Evolutionary conservation across 2,888 invertebrate genomes (phyloP).

Genomic region (Magallana nippona): DNA sequence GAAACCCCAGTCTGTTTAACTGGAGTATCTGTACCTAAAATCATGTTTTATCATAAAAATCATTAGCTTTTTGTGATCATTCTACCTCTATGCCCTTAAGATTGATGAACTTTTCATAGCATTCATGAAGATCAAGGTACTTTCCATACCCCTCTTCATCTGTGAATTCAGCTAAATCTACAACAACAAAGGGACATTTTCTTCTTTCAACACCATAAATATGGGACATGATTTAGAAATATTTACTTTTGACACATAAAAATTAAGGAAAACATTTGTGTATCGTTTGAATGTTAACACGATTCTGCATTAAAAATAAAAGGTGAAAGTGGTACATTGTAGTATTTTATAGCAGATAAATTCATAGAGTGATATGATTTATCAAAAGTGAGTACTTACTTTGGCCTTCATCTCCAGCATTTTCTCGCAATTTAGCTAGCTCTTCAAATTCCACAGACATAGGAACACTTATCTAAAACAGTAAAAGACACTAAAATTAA

Average conservation of each 20-base stretch:
- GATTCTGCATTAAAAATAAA: too few species aligned
- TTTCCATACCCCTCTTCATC: slow-evolving; percentile 99
- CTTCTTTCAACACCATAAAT: background rate
- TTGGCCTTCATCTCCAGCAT: slow-evolving; percentile 91
- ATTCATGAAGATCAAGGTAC: slow-evolving; percentile 97
- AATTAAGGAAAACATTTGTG: too few species aligned
- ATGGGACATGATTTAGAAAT: too few species aligned
- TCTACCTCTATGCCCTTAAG: slow-evolving; percentile 94
- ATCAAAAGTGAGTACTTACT: slow-evolving; percentile 82
- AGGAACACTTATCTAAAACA: slow-evolving; percentile 90
- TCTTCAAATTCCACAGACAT: slow-evolving; percentile 99
- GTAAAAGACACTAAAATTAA: background rate
- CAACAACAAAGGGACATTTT: background rate
- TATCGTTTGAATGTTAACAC: too few species aligned
- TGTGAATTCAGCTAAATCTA: slow-evolving; percentile 92
- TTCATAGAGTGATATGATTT: too few species aligned
- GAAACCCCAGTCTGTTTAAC: too few species aligned
- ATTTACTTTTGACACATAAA: too few species aligned
- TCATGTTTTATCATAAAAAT: background rate
- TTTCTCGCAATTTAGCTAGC: slow-evolving; percentile 92
- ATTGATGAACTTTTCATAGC: slow-evolving; percentile 97
- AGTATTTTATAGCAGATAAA: too few species aligned
- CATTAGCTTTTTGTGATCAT: slow-evolving; percentile 6
- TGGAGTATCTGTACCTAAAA: background rate
- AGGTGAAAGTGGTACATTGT: too few species aligned